phyloP scores from a whole-genome alignment of 2,888 invertebrate genomes.

The Itoplectis maculator region DNA sequence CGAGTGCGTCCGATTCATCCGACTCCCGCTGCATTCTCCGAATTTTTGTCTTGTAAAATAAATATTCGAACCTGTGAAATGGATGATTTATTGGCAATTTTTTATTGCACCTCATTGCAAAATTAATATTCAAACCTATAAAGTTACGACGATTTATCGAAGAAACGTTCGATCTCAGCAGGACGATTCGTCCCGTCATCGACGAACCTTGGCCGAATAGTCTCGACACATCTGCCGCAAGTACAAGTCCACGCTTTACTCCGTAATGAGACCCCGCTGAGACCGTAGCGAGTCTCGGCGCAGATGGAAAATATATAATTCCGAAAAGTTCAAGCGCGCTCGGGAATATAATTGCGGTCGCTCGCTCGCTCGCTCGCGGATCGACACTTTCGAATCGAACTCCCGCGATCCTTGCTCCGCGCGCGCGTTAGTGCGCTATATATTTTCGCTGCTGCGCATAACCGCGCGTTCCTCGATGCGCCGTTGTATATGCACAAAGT shows the following conservation, averaged over 20 bases:
- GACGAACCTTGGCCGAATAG: constrained; percentile 3
- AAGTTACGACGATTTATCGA: too few relatives aligned
- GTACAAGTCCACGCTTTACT: constrained; percentile 27
- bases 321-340: constrained; percentile 51
- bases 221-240: not conserved
- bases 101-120: not conserved
- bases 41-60: not conserved
- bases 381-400: constrained; percentile 62
- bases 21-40: not conserved
- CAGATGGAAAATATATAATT: constrained; percentile 35
- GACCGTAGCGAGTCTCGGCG: not conserved
- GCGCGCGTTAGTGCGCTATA: constrained; percentile 3
- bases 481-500: constrained; percentile 33
- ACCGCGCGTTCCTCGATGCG: not conserved
- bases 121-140: not conserved
- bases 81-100: not conserved
- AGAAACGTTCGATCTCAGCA: too few relatives aligned
- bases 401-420: constrained; percentile 20
- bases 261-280: constrained; percentile 5
- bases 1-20: too few relatives aligned
- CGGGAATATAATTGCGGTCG: constrained; percentile 42
- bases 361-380: constrained; percentile 7
- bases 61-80: not conserved
- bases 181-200: not conserved
- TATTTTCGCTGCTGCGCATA: constrained; percentile 1